Base-by-base conservation (phyloP, 2,888 invertebrate species). In the Ephialtes manifestator region DNA sequence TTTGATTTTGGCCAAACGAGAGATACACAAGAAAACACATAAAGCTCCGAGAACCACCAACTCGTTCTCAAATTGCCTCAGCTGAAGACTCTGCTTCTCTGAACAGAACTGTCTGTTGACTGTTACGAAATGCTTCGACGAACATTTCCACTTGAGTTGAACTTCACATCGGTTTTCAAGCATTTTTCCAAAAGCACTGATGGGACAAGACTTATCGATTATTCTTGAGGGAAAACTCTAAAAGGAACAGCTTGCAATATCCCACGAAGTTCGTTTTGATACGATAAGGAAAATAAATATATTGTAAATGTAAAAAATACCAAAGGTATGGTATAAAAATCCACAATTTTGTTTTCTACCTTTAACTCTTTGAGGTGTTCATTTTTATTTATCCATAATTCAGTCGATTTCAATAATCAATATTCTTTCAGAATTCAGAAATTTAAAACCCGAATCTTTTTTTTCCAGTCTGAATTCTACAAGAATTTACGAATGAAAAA, bases 161-260 rank as follows among this genome's bases (percentile, higher is more conserved):
- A 53, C 48, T 15, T 35, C 35, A 39, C 53, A 53, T 71, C 20
- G 71, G 31, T 18, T 71, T 71, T 51, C 58, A 63, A 46, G 18
- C 68, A 20, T 51, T 31, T 76, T 65, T 1, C 20, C 3, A 39
- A 65, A 65, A 65, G 39, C 65, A 3, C 1, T 39, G 65, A 65
- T 39, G 11, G 39, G 4, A 58, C 28, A 28, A 4, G 18, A 0
- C 39, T 20, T 18, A 43, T 65, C 35, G 43, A 65, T 65, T 65
- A 65, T 65, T 65, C 39, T 20, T 39, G 13, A 65, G 18, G 11
- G 18, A 18, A 65, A 39, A 13, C 10, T 18, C 10, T 15, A 13
- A 39, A 65, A 65, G 20, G 13, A 43, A 43, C 20, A 8, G 8
- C 39, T 20, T 11, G 65, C 7, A 43, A 39, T 65, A 39, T 8